These are phyloP conservation scores for Orius insidiosus DNA, from an alignment of 1,140 invertebrate genomes.

Conservation along the genomic window DNA sequence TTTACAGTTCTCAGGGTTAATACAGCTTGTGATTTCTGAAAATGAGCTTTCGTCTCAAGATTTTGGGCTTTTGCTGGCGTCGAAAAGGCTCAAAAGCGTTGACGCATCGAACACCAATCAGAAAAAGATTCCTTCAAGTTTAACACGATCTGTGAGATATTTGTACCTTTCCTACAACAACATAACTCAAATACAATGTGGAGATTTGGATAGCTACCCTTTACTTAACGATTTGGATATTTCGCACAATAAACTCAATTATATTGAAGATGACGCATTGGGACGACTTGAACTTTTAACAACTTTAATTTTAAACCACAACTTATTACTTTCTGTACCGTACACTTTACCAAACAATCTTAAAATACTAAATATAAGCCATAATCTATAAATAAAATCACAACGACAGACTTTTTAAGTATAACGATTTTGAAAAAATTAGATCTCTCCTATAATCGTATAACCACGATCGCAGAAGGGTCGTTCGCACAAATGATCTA, in stretches of 20 bases:
- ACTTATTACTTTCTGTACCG: slow-evolving; percentile 46
- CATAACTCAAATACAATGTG: slow-evolving; percentile 50
- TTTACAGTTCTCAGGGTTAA: slow-evolving; percentile 36
- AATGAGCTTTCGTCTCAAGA: slow-evolving; percentile 19
- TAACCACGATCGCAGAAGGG: slow-evolving; percentile 42
- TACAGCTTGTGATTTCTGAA: slow-evolving; percentile 39
- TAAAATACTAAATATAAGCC: slow-evolving; percentile 38
- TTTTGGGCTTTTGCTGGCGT: slow-evolving; percentile 21
- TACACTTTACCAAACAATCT: slow-evolving; percentile 43
- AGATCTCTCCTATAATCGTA: slow-evolving; percentile 45
- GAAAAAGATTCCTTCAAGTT: slow-evolving; percentile 56
- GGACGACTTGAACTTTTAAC: slow-evolving; percentile 61
- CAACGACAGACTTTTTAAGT: slow-evolving; percentile 45
- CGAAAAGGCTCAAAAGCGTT: slow-evolving; percentile 48
- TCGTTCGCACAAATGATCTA: slow-evolving; percentile 42
- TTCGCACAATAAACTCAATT: slow-evolving; percentile 53
- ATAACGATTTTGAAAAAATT: slow-evolving; percentile 51
- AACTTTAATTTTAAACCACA: slow-evolving; percentile 61
- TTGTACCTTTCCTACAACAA: slow-evolving; percentile 60
- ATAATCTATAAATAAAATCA: slow-evolving; percentile 49
- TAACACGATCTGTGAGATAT: slow-evolving; percentile 67
- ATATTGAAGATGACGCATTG: slow-evolving; percentile 72
- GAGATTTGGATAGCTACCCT: slow-evolving; percentile 81
- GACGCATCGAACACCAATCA: slow-evolving; percentile 68
- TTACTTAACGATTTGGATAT: slow-evolving; percentile 63